Evolutionary conservation across 1,140 invertebrate species (phyloP).

Genomic region (Bombyx mori): DNA sequence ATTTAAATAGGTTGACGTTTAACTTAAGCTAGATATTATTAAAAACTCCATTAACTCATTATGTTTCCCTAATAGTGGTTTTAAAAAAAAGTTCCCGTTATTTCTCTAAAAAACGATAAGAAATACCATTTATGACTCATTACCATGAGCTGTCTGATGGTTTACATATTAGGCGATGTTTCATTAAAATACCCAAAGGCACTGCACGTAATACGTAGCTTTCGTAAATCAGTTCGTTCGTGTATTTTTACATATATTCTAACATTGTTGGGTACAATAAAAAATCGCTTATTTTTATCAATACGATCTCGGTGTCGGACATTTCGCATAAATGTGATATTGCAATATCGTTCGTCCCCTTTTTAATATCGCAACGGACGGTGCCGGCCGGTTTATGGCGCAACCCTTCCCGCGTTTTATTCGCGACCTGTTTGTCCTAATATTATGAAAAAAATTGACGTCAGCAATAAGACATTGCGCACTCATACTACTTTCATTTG

Average conservation of each 20-base stretch:
- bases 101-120: too few species aligned
- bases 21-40: too few species aligned
- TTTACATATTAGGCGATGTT: too few species aligned
- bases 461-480: constrained; percentile 48
- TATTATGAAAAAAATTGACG: constrained; percentile 66
- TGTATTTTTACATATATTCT: too few species aligned
- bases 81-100: too few species aligned
- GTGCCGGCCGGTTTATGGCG: constrained; percentile 63
- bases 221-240: too few species aligned
- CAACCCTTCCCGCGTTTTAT: constrained; percentile 68
- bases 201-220: too few species aligned
- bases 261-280: constrained; percentile 51
- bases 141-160: too few species aligned
- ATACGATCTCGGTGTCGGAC: constrained; percentile 68
- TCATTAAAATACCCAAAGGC: too few species aligned
- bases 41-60: neutral
- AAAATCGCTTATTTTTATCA: constrained; percentile 71
- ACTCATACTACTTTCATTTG: too few species aligned
- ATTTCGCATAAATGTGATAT: constrained; percentile 72
- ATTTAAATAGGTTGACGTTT: too few species aligned
- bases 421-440: constrained; percentile 68
- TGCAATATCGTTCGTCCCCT: constrained; percentile 68
- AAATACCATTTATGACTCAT: too few species aligned
- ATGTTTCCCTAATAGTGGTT: neutral
- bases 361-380: constrained; percentile 69